Evolutionary conservation across 2,797 vertebrate genomes (phyloP).

Genomic region (Coranthus polyacanthus): DNA sequence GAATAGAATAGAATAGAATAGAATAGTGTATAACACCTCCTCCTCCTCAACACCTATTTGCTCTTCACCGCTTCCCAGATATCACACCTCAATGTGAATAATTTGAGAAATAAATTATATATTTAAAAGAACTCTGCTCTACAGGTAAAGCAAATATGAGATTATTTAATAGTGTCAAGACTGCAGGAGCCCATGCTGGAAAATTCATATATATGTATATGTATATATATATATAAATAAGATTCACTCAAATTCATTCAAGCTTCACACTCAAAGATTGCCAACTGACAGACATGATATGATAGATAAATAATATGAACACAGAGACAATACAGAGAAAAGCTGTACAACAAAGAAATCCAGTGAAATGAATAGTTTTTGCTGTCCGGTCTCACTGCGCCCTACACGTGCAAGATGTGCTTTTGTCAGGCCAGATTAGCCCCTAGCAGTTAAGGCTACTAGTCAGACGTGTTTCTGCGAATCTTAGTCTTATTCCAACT

Average conservation of each 20-base stretch:
- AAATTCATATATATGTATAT: no score
- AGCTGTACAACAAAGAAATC: no score
- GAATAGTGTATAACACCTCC: conserved; percentile 17
- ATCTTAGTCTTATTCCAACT: conserved; percentile 58
- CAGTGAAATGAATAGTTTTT: no score
- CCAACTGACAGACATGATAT: background rate
- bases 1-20: conserved; percentile 10
- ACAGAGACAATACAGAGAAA: no score
- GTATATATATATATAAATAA: no score
- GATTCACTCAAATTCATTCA: no score
- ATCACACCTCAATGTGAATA: conserved; percentile 49
- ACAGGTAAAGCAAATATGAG: conserved; percentile 32
- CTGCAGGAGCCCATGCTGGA: no score
- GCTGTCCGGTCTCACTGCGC: background rate
- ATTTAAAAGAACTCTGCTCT: conserved; percentile 20
- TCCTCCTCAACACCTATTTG: conserved; percentile 37
- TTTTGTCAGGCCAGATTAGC: conserved; percentile 58
- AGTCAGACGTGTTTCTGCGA: conserved; percentile 63
- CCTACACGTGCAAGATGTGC: conserved; percentile 33
- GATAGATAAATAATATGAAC: background rate
- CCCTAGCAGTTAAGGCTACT: conserved; percentile 52
- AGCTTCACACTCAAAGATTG: no score
- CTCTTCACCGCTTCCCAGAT: conserved; percentile 46
- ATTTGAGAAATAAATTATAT: conserved; percentile 46
- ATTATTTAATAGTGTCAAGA: no score